Evolutionary conservation across 2,113 vertebrate genomes (phyloP).

Genomic region (Phalacrocorax brasilianus): DNA sequence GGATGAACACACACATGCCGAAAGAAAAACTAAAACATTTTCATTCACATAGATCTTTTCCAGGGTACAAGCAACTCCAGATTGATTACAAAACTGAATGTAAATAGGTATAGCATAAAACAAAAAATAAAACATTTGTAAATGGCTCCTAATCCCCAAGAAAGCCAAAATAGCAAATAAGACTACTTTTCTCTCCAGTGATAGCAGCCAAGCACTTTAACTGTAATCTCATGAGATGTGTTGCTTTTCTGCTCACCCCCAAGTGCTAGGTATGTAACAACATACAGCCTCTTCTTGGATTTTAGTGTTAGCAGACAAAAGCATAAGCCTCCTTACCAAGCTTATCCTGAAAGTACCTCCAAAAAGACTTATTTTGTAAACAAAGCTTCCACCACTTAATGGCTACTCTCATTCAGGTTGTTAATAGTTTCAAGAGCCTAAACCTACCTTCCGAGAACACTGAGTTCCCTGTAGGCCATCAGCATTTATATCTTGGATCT

Average conservation of each 20-base stretch:
- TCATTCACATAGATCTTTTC: not conserved
- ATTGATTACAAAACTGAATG: not conserved
- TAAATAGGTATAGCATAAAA: not conserved
- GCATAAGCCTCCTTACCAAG: not conserved
- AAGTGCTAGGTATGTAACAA: not conserved
- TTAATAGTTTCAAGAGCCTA: not conserved
- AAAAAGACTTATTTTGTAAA: not conserved
- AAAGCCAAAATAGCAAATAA: not conserved
- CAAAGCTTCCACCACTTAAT: not conserved
- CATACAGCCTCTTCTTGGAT: not conserved
- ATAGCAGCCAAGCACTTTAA: not conserved
- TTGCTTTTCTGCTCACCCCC: accelerated
- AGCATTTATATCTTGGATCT: not conserved
- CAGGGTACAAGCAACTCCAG: not conserved
- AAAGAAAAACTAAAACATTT: not conserved
- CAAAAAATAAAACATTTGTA: not conserved
- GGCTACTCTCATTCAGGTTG: not conserved
- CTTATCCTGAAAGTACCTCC: not conserved
- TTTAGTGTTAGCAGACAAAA: not conserved
- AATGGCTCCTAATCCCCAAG: not conserved
- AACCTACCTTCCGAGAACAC: not conserved
- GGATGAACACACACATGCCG: not conserved
- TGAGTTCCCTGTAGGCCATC: not conserved
- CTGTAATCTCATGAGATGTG: not conserved
- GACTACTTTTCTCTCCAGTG: not conserved